phyloP scores from a whole-genome alignment of 2,113 vertebrate species.

The Marmota monax region DNA sequence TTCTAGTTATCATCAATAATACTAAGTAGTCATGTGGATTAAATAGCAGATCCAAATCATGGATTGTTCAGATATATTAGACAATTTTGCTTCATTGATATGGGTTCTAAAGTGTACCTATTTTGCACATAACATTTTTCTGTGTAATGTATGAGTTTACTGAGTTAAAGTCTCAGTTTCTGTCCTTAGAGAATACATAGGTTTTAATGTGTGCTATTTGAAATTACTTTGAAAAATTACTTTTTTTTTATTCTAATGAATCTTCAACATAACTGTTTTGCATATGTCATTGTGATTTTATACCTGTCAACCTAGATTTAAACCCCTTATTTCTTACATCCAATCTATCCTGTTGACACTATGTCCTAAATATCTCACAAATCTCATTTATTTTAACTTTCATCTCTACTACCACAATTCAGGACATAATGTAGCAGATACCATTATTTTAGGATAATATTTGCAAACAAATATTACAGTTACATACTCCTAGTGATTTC shows the following conservation, averaged over 20 bases:
- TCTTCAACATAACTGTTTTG: neutral
- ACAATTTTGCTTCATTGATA: neutral
- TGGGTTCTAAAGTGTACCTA: neutral
- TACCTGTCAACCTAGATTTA: neutral
- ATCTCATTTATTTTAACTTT: neutral
- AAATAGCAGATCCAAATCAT: neutral
- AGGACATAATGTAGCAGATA: neutral
- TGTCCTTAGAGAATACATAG: conserved; percentile 10
- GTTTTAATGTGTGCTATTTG: neutral
- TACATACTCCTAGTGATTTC: neutral
- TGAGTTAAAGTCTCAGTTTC: neutral
- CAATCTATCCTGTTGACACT: neutral
- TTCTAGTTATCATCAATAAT: conserved; percentile 33
- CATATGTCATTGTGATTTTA: neutral
- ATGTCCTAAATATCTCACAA: neutral
- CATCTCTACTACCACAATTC: neutral
- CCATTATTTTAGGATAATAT: neutral
- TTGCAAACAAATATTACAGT: neutral
- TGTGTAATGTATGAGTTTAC: neutral
- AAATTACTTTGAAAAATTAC: conserved; percentile 2
- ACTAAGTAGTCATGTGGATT: conserved; percentile 36
- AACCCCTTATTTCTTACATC: neutral
- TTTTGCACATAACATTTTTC: neutral
- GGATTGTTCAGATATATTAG: conserved; percentile 25
- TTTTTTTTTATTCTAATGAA: conserved; percentile 4